phyloP scores from a whole-genome alignment of 2,888 invertebrate genomes.

The Idaea straminata region DNA sequence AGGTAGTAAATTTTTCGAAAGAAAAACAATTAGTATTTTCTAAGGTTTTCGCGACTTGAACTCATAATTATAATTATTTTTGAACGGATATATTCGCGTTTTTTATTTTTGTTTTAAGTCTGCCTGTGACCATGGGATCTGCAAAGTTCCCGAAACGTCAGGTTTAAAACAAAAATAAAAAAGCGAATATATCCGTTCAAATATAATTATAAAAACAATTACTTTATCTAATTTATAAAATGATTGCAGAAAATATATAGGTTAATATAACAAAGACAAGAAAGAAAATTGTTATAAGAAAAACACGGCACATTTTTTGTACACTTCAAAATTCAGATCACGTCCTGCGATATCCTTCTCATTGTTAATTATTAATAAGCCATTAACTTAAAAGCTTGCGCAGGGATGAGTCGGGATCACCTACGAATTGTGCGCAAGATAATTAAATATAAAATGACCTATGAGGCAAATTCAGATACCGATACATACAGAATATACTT shows the following conservation, averaged over 20 bases:
- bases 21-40: too few species aligned
- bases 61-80: too few species aligned
- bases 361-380: slow-evolving; percentile 66
- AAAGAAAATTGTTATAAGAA: background rate
- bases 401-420: slow-evolving; percentile 43
- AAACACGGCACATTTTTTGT: slow-evolving; percentile 2
- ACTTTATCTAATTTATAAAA: background rate
- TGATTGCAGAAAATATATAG: background rate
- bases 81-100: too few species aligned
- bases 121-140: too few species aligned
- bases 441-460: slow-evolving; percentile 40
- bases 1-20: too few species aligned
- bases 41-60: too few species aligned
- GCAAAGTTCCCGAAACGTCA: too few species aligned
- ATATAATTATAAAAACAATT: too few species aligned
- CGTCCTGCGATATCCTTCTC: slow-evolving; percentile 50
- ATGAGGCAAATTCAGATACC: slow-evolving; percentile 11
- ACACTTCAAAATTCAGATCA: slow-evolving; percentile 39
- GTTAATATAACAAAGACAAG: background rate
- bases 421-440: slow-evolving; percentile 47
- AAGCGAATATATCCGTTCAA: too few species aligned
- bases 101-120: too few species aligned
- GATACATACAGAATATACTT: background rate
- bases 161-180: too few species aligned
- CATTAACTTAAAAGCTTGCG: slow-evolving; percentile 62